These are phyloP conservation scores for Belonocnema kinseyi DNA, from an alignment of 1,140 invertebrate genomes.

Conservation along the genomic window DNA sequence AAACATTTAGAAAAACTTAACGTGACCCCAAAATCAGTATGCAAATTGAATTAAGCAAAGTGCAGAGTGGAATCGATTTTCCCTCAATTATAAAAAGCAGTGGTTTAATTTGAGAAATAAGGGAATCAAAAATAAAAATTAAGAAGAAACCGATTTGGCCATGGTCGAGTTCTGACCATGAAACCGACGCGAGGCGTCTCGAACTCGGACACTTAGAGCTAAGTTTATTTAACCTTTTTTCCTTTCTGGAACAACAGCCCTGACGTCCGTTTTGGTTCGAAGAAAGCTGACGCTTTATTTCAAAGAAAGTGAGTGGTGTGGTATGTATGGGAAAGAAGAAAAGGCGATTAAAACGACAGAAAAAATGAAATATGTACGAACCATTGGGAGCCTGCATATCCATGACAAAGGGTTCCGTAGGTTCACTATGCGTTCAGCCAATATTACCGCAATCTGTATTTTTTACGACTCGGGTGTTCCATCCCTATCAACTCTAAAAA, in stretches of 20 bases:
- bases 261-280: not conserved
- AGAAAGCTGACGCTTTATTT: not conserved
- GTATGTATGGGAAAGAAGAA: not conserved
- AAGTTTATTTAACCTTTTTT: constrained; percentile 60
- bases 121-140: constrained; percentile 8
- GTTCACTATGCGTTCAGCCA: constrained; percentile 53
- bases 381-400: constrained; percentile 75
- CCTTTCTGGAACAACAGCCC: too few species aligned
- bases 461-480: constrained; percentile 50
- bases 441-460: constrained; percentile 64
- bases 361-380: constrained; percentile 63
- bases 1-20: too few species aligned
- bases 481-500: constrained; percentile 46
- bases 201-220: not conserved
- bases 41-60: not conserved
- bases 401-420: constrained; percentile 66
- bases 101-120: not conserved
- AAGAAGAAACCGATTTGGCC: constrained; percentile 7
- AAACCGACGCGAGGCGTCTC: constrained; percentile 53
- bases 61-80: not conserved
- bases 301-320: constrained; percentile 28
- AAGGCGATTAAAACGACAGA: constrained; percentile 36
- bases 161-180: constrained; percentile 33
- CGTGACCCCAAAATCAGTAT: not conserved
- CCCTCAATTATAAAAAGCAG: not conserved